phyloP scores from a whole-genome alignment of 2,888 invertebrate genomes.

The Hermaeophaga mercurialis region DNA sequence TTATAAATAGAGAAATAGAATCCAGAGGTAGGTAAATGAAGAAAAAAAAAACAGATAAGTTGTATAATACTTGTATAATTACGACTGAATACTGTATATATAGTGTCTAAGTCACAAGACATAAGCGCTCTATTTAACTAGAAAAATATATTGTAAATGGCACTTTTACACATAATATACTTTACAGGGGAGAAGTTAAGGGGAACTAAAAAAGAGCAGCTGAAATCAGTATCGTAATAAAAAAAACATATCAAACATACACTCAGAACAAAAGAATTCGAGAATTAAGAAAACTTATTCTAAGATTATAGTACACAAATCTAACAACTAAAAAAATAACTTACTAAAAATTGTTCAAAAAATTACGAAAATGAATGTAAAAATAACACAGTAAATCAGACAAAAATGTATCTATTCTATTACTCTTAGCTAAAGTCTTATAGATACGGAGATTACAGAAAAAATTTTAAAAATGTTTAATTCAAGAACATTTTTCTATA shows the following conservation, averaged over 20 bases:
- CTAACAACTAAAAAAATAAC: conserved; percentile 34
- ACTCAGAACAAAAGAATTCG: conserved; percentile 27
- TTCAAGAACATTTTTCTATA: conserved; percentile 35
- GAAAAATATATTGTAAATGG: conserved; percentile 60
- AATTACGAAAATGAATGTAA: conserved; percentile 29
- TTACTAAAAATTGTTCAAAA: conserved; percentile 26
- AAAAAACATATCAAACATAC: conserved; percentile 33
- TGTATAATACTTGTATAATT: conserved; percentile 58
- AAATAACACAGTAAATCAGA: conserved; percentile 41
- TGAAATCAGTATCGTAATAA: conserved; percentile 26
- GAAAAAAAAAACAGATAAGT: conserved; percentile 29
- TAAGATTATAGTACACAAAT: conserved; percentile 34
- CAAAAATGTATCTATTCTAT: conserved; percentile 35
- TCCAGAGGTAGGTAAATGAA: background rate
- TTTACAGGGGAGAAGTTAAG: conserved; percentile 43
- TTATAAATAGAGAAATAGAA: background rate
- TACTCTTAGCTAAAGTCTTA: conserved; percentile 43
- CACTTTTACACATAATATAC: conserved; percentile 57
- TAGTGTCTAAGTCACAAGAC: conserved; percentile 59
- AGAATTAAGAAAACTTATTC: conserved; percentile 28
- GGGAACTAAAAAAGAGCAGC: conserved; percentile 29
- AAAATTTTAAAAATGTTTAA: conserved; percentile 35
- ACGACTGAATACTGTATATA: conserved; percentile 59
- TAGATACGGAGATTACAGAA: conserved; percentile 37
- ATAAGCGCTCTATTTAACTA: conserved; percentile 60